phyloP scores from a whole-genome alignment of 2,113 vertebrate genomes.

The Alouatta palliata region DNA sequence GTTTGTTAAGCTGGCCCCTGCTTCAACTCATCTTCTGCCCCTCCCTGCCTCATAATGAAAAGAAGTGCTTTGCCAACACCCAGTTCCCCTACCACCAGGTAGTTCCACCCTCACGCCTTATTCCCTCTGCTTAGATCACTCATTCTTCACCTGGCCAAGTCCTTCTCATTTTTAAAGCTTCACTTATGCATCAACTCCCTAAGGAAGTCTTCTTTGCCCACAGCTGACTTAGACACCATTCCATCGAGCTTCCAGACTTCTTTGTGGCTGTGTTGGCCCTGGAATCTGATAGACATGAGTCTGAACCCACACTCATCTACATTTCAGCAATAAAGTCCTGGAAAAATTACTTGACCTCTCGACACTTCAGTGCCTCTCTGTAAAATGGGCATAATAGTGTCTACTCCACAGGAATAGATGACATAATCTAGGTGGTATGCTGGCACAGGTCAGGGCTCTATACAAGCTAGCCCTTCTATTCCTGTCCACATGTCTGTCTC shows the following conservation, averaged over 20 bases:
- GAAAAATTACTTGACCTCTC: not conserved
- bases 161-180: not conserved
- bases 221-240: not conserved
- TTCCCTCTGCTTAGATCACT: not conserved
- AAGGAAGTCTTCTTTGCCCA: not conserved
- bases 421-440: not conserved
- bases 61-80: not conserved
- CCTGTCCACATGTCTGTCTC: not conserved
- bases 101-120: not conserved
- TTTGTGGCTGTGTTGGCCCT: not conserved
- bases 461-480: not conserved
- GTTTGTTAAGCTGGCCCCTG: not conserved
- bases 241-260: not conserved
- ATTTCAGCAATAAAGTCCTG: not conserved
- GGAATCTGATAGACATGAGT: not conserved
- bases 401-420: not conserved
- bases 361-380: not conserved
- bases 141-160: not conserved
- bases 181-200: not conserved
- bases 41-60: not conserved
- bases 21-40: not conserved
- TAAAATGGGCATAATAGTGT: not conserved
- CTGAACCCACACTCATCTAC: not conserved
- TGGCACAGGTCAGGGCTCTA: not conserved
- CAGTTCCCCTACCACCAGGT: not conserved